phyloP scores from a whole-genome alignment of 2,797 vertebrate species.

The Phataginus tricuspis region DNA sequence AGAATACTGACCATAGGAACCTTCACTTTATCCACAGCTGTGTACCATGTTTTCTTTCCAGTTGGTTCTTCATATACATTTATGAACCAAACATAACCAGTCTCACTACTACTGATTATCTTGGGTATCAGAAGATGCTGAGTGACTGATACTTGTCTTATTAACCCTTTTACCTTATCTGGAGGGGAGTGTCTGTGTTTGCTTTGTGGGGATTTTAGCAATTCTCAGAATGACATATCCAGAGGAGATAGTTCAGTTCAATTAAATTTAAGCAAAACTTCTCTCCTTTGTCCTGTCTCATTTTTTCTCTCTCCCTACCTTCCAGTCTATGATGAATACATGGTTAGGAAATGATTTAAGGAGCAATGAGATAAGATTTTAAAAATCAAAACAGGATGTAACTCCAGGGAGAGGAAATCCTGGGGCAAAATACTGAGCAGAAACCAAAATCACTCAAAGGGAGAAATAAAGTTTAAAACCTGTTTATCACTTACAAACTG shows the following conservation, averaged over 20 bases:
- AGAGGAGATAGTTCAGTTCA: constrained; percentile 34
- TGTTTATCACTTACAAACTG: no score
- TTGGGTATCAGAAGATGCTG: constrained; percentile 12
- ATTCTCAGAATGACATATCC: background rate
- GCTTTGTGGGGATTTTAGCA: background rate
- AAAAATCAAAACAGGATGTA: background rate
- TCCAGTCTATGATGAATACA: background rate
- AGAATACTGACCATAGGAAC: no score
- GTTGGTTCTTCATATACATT: background rate
- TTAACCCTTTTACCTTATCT: constrained; percentile 17
- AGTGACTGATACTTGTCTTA: background rate
- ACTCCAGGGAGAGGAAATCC: no score
- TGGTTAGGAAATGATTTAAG: background rate
- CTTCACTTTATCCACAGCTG: no score
- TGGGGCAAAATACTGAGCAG: no score
- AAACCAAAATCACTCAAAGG: no score
- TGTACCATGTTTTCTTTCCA: background rate
- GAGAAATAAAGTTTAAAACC: no score
- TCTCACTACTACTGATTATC: background rate
- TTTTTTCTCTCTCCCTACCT: background rate
- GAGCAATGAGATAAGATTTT: background rate
- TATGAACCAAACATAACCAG: background rate
- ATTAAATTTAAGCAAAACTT: background rate
- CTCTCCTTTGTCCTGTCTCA: background rate
- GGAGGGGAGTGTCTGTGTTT: background rate